Evolutionary conservation across 64 coral and sea anemone species (phyloP), one percentile per base, ranked within the genome.

Genomic region (Stichodactyla helianthus): DNA sequence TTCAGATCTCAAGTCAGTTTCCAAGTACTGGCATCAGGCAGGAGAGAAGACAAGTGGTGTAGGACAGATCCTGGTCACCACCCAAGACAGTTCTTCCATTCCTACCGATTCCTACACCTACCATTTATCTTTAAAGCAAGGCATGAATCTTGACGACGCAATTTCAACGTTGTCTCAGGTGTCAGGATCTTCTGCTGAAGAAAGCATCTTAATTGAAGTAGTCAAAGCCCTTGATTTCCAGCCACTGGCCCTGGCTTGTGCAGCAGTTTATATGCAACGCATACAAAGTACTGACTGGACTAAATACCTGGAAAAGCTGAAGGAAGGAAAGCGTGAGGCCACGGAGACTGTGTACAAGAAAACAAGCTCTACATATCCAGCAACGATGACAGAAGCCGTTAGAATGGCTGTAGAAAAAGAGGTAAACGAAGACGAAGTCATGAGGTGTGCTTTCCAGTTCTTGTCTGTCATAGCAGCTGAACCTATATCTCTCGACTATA

Each of bases 181-280:
- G 13, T 93, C 87, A 2, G 82, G 76, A 19, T 15, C 85, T 16
- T 35, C 59, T 10, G 50, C 52, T 27, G 68, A 93, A 7, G 57
- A 71, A 59, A 54, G 86, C 15, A 77, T 27, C 76, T 55, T 79
- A 58, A 8, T 50, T 82, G 0, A 85, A 17, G 56, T 93, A 52
- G 86, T 79, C 7, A 57, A 87, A 54, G 61, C 62, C 52, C 90
- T 92, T 10, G 89, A 91, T 85, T 91, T 79, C 77, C 89, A 91
- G 58, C 90, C 90, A 6, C 62, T 92, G 18, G 90, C 90, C 7
- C 70, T 87, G 4, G 90, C 90, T 71, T 79, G 84, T 57, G 90
- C 90, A 51, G 90, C 90, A 44, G 50, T 92, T 57, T 92, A 92
- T 78, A 86, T 92, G 53, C 77, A 83, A 17, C 50, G 52, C 11